Percentiles rank a stretch among this genome's conserved stretches.
Conservation (phyloP, 2,888 invertebrate species). For the Parnassius mnemosyne region DNA sequence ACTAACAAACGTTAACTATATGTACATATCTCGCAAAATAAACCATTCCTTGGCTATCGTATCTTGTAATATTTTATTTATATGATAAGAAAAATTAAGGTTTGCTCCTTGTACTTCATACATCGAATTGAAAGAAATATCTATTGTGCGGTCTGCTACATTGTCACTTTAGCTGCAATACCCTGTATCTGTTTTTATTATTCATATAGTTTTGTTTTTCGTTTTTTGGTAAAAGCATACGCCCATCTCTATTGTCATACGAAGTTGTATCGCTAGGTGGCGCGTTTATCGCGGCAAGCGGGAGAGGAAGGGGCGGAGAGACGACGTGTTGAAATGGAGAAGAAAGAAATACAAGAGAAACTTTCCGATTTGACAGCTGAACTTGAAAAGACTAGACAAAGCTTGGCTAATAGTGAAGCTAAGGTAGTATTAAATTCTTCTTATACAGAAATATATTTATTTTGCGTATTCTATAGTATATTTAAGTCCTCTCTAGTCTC, state of each 20-base stretch:
- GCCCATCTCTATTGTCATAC: constrained; percentile 34
- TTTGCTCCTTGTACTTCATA: too few species aligned
- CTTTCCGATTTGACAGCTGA: constrained; percentile 83
- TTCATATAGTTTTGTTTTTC: not conserved
- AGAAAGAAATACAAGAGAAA: constrained; percentile 83
- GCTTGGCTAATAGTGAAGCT: constrained; percentile 84
- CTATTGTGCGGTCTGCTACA: too few species aligned
- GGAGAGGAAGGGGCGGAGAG: constrained; percentile 92
- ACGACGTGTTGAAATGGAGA: constrained; percentile 85
- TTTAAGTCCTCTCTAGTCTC: too few species aligned
- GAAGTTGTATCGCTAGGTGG: constrained; percentile 76
- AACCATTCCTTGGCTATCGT: not conserved
- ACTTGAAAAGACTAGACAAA: constrained; percentile 83
- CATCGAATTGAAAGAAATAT: too few species aligned
- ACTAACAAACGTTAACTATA: constrained; percentile 2
- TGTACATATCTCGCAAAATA: not conserved
- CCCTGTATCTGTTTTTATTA: not conserved
- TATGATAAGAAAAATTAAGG: not conserved
- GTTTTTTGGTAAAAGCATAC: not conserved
- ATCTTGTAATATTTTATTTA: not conserved
- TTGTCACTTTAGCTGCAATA: too few species aligned
- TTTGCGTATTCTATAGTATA: too few species aligned
- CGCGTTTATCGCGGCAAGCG: constrained; percentile 89
- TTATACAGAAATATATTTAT: not conserved
- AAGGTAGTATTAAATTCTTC: constrained; percentile 72